phyloP scores from a whole-genome alignment of 2,888 invertebrate species.

The Yponomeuta malinellus region DNA sequence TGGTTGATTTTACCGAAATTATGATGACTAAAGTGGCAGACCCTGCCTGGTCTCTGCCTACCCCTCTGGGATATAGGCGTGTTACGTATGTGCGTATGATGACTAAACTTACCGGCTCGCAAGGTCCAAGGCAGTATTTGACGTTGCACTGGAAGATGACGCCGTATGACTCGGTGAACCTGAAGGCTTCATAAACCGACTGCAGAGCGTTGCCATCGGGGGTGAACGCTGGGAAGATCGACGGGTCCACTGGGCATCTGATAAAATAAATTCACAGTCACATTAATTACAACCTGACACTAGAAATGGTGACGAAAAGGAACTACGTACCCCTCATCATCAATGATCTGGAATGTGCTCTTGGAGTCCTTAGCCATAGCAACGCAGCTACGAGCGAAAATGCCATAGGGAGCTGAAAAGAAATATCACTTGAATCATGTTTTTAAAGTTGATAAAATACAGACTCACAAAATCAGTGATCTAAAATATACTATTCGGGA shows the following conservation, averaged over 20 bases:
- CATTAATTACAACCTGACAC: not conserved
- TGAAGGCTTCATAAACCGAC: slow-evolving; percentile 94
- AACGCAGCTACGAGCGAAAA: slow-evolving; percentile 95
- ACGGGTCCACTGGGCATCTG: slow-evolving; percentile 93
- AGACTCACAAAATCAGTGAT: not conserved
- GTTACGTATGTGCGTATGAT: not conserved
- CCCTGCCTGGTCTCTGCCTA: too few relatives aligned
- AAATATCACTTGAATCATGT: slow-evolving; percentile 19
- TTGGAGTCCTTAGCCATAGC: slow-evolving; percentile 98
- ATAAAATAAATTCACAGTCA: slow-evolving; percentile 19
- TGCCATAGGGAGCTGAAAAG: slow-evolving; percentile 91
- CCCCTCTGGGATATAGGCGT: too few relatives aligned
- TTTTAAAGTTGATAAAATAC: slow-evolving; percentile 16
- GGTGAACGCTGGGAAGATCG: slow-evolving; percentile 94
- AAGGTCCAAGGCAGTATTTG: slow-evolving; percentile 95
- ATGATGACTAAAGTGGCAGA: slow-evolving; percentile 21
- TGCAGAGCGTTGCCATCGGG: slow-evolving; percentile 94
- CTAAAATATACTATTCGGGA: not conserved
- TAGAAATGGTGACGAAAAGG: not conserved
- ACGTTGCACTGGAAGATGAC: slow-evolving; percentile 98
- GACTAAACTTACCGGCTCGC: slow-evolving; percentile 85
- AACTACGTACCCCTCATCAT: slow-evolving; percentile 87
- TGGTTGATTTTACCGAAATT: too few relatives aligned
- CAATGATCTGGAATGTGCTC: slow-evolving; percentile 96
- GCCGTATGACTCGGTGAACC: slow-evolving; percentile 96